A percentile compares a stretch with the other conserved stretches of the same genome.
These are phyloP conservation scores for Melieria picta DNA, from an alignment of 2,888 invertebrate species.

Conservation along the genomic window DNA sequence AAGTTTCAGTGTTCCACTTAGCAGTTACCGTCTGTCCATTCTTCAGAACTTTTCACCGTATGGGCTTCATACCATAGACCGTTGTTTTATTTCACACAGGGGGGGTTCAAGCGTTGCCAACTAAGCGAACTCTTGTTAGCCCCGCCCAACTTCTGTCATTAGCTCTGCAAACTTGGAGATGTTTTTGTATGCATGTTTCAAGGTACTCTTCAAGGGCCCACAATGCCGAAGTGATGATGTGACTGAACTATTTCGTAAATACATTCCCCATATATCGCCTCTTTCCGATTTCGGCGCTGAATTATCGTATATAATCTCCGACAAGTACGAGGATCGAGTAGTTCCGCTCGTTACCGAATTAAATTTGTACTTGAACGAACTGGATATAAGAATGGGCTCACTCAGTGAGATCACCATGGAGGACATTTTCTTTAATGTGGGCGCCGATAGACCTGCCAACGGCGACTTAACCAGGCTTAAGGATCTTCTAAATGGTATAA, in stretches of 20 bases:
- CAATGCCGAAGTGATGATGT: conserved; percentile 18
- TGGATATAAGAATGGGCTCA: conserved; percentile 26
- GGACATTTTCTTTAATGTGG: conserved; percentile 33
- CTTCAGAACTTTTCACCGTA: no score
- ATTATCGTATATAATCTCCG: conserved; percentile 32
- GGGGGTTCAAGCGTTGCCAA: no score
- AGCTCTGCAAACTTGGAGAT: neutral
- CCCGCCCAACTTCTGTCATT: no score
- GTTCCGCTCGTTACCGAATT: conserved; percentile 17
- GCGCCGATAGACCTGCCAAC: conserved; percentile 19
- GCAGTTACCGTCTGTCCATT: no score
- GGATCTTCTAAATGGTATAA: conserved; percentile 28
- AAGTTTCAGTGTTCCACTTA: no score
- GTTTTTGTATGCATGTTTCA: neutral
- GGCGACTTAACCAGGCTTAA: conserved; percentile 17
- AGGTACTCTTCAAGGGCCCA: conserved; percentile 23
- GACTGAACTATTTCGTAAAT: conserved; percentile 21
- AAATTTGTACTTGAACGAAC: conserved; percentile 5
- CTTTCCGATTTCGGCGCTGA: conserved; percentile 30
- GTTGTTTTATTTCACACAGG: no score
- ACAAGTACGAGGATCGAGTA: conserved; percentile 4
- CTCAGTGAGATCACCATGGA: conserved; percentile 31
- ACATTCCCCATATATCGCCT: conserved; percentile 23
- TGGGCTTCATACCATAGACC: no score
- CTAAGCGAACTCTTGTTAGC: no score